Conservation (phyloP, 2,113 vertebrate genomes). For the Cephalopholis sonnerati region DNA sequence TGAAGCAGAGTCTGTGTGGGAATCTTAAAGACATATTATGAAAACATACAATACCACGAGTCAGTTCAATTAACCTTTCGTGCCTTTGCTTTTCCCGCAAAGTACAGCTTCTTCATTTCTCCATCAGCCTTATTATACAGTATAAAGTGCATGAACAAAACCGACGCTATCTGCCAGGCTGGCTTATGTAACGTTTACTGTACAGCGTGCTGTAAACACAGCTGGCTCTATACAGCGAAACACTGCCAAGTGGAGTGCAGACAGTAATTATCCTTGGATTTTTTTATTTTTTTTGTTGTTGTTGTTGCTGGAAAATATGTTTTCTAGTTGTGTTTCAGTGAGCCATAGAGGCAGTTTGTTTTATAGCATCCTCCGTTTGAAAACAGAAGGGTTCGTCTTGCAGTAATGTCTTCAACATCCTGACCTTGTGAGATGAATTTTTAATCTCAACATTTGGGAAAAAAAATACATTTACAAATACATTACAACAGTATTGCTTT, state of each 20-base stretch:
- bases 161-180: slow-evolving; percentile 39
- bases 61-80: slow-evolving; percentile 48
- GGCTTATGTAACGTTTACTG: slow-evolving; percentile 55
- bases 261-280: slow-evolving; percentile 33
- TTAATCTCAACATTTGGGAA: not conserved
- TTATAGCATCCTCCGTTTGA: slow-evolving; percentile 1
- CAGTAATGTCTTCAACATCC: not conserved
- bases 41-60: slow-evolving; percentile 17
- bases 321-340: slow-evolving; percentile 15
- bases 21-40: not conserved
- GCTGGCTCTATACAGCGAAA: slow-evolving; percentile 52
- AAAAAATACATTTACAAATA: slow-evolving; percentile 8
- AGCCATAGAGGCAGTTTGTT: not conserved
- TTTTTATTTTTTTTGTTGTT: not conserved
- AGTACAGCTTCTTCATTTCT: slow-evolving; percentile 20
- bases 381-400: not conserved
- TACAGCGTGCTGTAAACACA: slow-evolving; percentile 62
- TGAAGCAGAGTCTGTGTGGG: not conserved
- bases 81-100: slow-evolving; percentile 4
- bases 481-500: slow-evolving; percentile 2
- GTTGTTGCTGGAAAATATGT: not conserved
- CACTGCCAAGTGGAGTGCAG: slow-evolving; percentile 38
- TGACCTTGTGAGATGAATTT: slow-evolving; percentile 11
- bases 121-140: slow-evolving; percentile 15
- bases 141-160: slow-evolving; percentile 31